Conservation (phyloP, 2,113 vertebrate species). For the Taurulus bubalis region DNA sequence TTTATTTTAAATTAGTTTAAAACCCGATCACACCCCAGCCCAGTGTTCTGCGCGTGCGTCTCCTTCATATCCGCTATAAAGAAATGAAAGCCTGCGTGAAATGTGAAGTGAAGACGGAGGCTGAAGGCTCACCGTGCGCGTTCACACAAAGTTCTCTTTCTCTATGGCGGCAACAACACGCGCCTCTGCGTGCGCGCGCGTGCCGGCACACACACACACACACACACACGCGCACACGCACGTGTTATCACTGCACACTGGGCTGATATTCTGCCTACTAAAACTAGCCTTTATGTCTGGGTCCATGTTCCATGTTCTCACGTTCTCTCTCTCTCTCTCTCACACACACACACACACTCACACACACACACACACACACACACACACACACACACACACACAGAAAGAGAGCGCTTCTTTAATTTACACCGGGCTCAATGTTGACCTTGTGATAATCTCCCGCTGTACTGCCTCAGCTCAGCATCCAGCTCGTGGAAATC, state of each 20-base stretch:
- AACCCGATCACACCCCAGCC: neutral
- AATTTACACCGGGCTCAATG: slow-evolving; percentile 42
- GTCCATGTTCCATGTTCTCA: neutral
- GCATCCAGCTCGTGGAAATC: slow-evolving; percentile 21
- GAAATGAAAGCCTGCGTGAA: neutral
- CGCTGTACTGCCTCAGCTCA: slow-evolving; percentile 3
- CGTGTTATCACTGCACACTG: neutral
- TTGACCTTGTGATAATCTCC: slow-evolving; percentile 68
- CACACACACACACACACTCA: neutral
- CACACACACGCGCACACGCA: neutral
- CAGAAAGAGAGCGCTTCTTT: neutral
- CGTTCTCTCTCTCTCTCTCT: too few species aligned
- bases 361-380: neutral
- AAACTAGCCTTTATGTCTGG: slow-evolving; percentile 19
- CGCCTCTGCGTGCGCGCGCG: neutral
- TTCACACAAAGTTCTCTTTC: slow-evolving; percentile 2
- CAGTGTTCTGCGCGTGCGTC: too few species aligned
- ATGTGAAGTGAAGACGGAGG: neutral
- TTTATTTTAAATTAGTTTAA: too few species aligned
- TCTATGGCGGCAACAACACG: neutral
- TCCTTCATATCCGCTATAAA: neutral
- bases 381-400: neutral
- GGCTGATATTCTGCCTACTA: slow-evolving; percentile 1
- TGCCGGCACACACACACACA: neutral
- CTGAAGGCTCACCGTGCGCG: neutral